Percentiles rank a stretch among this genome's conserved stretches.
Conservation (phyloP, 1,140 invertebrate genomes). For the Drosophila dunni region DNA sequence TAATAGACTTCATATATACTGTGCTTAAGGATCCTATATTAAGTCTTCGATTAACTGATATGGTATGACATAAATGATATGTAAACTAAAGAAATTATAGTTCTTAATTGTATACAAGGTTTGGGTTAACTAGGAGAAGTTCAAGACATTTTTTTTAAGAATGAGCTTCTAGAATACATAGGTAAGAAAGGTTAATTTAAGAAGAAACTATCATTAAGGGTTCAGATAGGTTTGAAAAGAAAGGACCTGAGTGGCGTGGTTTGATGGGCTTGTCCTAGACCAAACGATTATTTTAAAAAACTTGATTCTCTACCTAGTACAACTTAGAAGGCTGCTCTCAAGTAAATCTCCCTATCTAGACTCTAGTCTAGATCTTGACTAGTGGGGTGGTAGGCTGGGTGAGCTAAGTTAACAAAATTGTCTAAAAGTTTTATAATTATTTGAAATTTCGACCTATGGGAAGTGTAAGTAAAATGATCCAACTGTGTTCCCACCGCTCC, state of each 20-base stretch:
- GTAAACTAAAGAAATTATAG: slow-evolving; percentile 38
- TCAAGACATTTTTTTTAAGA: no score
- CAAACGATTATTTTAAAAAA: no score
- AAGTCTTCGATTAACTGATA: slow-evolving; percentile 14
- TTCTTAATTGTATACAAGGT: no score
- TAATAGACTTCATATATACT: slow-evolving; percentile 62
- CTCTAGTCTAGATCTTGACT: background rate
- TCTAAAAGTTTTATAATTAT: background rate
- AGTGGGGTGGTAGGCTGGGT: slow-evolving; percentile 6
- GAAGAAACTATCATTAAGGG: background rate
- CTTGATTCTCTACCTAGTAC: no score
- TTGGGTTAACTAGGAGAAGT: no score
- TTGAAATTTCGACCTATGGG: slow-evolving; percentile 33
- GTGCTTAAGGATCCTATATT: slow-evolving; percentile 18
- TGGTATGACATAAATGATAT: slow-evolving; percentile 4
- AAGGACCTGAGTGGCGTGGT: no score
- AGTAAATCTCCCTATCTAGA: background rate
- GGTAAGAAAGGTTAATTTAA: slow-evolving; percentile 6
- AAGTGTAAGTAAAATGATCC: slow-evolving; percentile 16
- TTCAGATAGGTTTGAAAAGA: background rate
- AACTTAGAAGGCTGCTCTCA: no score
- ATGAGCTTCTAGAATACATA: no score
- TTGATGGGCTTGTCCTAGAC: no score
- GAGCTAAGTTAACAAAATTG: background rate
- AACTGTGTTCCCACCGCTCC: background rate